Evolutionary conservation across 2,888 invertebrate species (phyloP), one percentile per base, ranked within the genome.

Genomic region (Elysia crispata): DNA sequence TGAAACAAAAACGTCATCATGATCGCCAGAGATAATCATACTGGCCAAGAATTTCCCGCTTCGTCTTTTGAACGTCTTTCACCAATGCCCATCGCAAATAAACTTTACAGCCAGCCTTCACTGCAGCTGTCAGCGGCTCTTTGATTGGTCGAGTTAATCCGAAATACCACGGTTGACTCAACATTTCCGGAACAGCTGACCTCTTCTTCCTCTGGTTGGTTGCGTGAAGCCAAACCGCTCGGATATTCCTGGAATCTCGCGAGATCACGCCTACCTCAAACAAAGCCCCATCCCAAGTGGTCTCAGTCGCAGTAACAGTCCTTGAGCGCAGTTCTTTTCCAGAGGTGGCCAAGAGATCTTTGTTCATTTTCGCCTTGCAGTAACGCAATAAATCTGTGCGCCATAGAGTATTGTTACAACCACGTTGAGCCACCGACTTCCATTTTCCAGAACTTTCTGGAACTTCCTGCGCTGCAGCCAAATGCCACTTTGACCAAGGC

Each of bases 401-500:
- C 75, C 75, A 75, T 30, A 31, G 33, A 1, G 75, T n/a, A 3
- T 41, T 11, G 1, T 6, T 33, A 31, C 33, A 62, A 1, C 75
- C 64, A n/a, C 64, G 18, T n/a, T 75, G 62, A 20, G 62, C 33
- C 13, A 62, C n/a, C 15, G 13, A n/a, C 33, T 33, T 75, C 75
- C 75, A 75, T 1, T 20, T 0, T 20, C 75, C 75, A 62, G 62
- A 6, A 1, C 28, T n/a, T 8, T 75, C 33, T 15, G 62, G 33
- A 11, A 57, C 60, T 0, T 8, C 33, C 28, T 82, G 80, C 11
- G 77, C 74, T 5, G 81, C 82, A 1, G 84, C 86, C 25, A 86
- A 80, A 62, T 84, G 83, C 88, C 87, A 88, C 18, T 79, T 69
- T 50, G 88, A 85, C 88, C 88, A 88, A n/a, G 79, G 79, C 20